Base-by-base conservation (phyloP, 2,888 invertebrate species). In the Hymenopus coronatus region DNA sequence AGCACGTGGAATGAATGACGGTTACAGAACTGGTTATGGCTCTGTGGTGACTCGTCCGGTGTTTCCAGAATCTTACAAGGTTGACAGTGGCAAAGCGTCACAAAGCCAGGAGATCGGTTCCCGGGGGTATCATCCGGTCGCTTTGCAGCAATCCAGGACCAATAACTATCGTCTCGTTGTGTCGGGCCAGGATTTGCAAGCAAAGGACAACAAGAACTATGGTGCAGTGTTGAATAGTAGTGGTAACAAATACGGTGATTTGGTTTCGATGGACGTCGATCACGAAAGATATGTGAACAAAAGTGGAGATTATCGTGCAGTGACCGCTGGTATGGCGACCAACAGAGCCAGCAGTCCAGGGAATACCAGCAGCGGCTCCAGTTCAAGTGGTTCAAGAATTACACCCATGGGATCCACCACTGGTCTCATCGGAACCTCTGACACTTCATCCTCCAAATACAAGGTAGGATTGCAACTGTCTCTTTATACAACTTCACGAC, bases 341-440 rank as follows among this genome's bases (percentile, higher is more conserved):
- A 88, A 85, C 82, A 81, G 88, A 40, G 88, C 88, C 20, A 88
- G 88, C 82, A 88, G 88, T 28, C 88, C 88, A 6, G 85, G 85
- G 1, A 88, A 46, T 8, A 70, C 33, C 88, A 88, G 88, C 85
- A 87, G 87, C 82, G 30, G 86, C 30, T 81, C 82, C 81, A 87
- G 87, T 33, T 33, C 82, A 27, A 86, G 81, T 9, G 86, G 86
- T 25, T 82, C 27, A 12, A 30, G 82, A 40, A 82, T 27, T 2
- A 82, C 82, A 1, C 87, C 82, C 27, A 87, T 87, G 87, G 87
- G 87, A 25, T 87, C 87, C 9, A 87, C 87, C 54, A 87, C 87
- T 33, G 87, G 87, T 12, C 87, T 87, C 15, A 81, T 87, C 9
- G 33, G 82, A 9, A 46, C 54, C 25, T 25, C 40, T 14, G 54